Evolutionary conservation across 92 coral and sea anemone genomes (phyloP), one percentile per base, ranked within the genome.

Genomic region (Porites lobata): DNA sequence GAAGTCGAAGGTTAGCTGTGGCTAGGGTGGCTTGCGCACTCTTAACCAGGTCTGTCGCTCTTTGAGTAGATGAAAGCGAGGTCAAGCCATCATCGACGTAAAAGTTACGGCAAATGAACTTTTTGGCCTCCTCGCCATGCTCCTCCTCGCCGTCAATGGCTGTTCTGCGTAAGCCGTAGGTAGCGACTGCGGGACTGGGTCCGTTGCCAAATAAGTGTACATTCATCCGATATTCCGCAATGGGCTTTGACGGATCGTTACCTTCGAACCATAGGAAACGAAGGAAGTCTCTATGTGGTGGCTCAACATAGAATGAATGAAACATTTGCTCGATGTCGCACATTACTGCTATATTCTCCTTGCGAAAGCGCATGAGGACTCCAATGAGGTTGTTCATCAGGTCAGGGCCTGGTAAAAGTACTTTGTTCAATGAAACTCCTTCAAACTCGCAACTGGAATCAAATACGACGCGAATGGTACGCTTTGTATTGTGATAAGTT

Each of bases 241-340:
- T 77, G 9, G 71, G 52, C 18, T 78, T 54, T 22, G 38, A 21
- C 1, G 84, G 84, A 21, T 77, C 68, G 58, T 86, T 86, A 8
- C 77, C 72, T n/a, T 78, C n/a, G 75, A 86, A 86, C 90, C 90
- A 86, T 12, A 86, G 77, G 66, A 86, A 86, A 56, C 85, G 85
- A 1, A 86, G 78, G 64, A 78, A 78, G 76, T 86, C 75, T 50
- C 86, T 29, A 20, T 85, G 89, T 9, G 75, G 61, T 12, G 89
- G 89, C 21, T 63, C 51, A 26, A 76, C 89, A 74, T 58, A 68
- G 14, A 85, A 85, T 15, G 89, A 85, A 63, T 76, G 72, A 69
- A 75, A 85, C 88, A 84, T 84, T 29, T 84, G 88, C 38, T 84
- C 88, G 32, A 84, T 52, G 82, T 76, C 88, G 83, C 80, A 72